phyloP scores from a whole-genome alignment of 2,113 vertebrate genomes.

The Cromileptes altivelis region DNA sequence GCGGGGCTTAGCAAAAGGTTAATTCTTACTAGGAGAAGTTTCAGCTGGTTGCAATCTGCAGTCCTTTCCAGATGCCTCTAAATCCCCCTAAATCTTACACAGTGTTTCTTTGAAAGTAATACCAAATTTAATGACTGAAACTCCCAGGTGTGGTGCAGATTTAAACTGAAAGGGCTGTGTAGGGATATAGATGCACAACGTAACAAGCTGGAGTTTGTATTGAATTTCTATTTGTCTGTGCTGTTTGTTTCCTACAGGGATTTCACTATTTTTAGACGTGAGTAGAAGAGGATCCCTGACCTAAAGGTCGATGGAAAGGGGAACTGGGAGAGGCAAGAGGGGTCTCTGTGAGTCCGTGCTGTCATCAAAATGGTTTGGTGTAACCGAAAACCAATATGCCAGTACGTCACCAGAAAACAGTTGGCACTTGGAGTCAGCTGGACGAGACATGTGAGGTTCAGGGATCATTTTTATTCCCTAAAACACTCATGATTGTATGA shows the following conservation, averaged over 20 bases:
- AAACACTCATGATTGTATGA: background rate
- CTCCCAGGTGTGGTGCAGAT: background rate
- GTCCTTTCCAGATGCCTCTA: no score
- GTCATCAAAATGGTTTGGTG: slow-evolving; percentile 43
- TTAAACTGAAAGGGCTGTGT: background rate
- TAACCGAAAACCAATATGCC: slow-evolving; percentile 56
- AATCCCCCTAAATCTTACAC: no score
- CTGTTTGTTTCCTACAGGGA: slow-evolving; percentile 6
- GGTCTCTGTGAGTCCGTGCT: slow-evolving; percentile 16
- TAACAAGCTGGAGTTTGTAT: slow-evolving; percentile 3
- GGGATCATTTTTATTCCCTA: slow-evolving; percentile 20
- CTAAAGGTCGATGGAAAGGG: slow-evolving; percentile 42
- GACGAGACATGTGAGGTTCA: slow-evolving; percentile 25
- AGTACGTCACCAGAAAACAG: slow-evolving; percentile 46
- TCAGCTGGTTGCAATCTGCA: no score
- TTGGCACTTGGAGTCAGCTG: slow-evolving; percentile 39
- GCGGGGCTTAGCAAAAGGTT: no score
- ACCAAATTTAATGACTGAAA: background rate
- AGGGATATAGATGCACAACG: background rate
- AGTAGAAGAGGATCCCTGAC: slow-evolving; percentile 30
- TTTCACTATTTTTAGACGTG: slow-evolving; percentile 68
- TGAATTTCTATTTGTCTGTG: slow-evolving; percentile 23
- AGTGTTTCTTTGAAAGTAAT: background rate
- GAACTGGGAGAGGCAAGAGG: background rate
- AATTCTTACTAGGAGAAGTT: no score